Percentiles rank a stretch among this genome's conserved stretches.
Evolutionary conservation across 1,140 invertebrate species (phyloP).

Genomic region (Tetramorium parvispinum): DNA sequence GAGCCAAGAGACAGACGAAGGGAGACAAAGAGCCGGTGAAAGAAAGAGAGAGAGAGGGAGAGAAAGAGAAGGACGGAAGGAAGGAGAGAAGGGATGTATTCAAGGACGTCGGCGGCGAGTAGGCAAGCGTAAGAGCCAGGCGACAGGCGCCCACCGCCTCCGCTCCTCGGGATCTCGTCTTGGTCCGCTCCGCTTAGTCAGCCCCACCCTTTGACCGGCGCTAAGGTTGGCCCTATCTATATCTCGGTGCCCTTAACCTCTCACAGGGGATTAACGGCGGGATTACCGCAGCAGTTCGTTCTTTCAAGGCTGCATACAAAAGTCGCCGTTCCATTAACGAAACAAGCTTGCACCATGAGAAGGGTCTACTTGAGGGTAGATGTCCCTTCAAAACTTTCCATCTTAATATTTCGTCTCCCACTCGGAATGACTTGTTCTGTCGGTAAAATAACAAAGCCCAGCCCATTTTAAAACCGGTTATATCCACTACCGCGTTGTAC

Average conservation of each 20-base stretch:
- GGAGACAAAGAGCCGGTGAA: background rate
- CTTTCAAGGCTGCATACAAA: conserved; percentile 33
- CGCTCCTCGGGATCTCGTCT: conserved; percentile 45
- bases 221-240: conserved; percentile 52
- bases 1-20: background rate
- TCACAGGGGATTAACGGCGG: background rate
- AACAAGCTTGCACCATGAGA: too few species aligned
- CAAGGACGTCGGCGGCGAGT: conserved; percentile 72
- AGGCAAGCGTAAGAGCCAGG: conserved; percentile 66
- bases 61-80: conserved; percentile 1
- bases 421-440: background rate
- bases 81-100: conserved; percentile 60
- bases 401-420: background rate
- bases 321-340: conserved; percentile 24
- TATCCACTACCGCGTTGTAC: conserved; percentile 3
- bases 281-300: background rate
- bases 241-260: conserved; percentile 62
- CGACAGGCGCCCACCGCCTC: conserved; percentile 70
- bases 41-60: conserved; percentile 7
- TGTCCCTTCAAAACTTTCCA: background rate
- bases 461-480: conserved; percentile 46
- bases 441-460: conserved; percentile 37
- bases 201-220: conserved; percentile 51
- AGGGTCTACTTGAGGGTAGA: background rate
- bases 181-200: conserved; percentile 2